Conservation (phyloP, 2,797 vertebrate genomes). For the Gobio occitaniae region DNA sequence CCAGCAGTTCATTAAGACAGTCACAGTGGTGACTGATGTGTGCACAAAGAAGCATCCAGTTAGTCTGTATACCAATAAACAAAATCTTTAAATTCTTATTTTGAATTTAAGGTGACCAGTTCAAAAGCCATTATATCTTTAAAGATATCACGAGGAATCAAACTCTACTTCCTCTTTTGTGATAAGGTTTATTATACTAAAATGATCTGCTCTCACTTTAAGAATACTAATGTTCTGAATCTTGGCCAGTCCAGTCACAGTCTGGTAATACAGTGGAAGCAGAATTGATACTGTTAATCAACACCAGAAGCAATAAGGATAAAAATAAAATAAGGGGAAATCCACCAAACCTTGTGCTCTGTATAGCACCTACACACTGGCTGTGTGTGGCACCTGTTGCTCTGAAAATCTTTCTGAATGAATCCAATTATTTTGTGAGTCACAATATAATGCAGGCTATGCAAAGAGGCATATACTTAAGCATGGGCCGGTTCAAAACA, state of each 20-base stretch:
- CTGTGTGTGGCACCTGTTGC: neutral
- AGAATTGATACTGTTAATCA: neutral
- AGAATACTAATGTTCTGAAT: neutral
- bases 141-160: neutral
- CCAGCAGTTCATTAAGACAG: neutral
- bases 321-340: neutral
- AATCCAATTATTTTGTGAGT: neutral
- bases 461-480: neutral
- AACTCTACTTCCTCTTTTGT: neutral
- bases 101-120: neutral
- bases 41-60: neutral
- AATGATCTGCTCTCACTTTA: neutral
- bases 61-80: neutral
- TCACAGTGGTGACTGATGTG: neutral
- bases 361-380: neutral
- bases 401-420: neutral
- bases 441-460: neutral
- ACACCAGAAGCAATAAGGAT: neutral
- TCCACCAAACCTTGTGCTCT: neutral
- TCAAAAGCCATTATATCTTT: neutral
- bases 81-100: neutral
- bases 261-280: neutral
- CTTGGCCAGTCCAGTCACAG: neutral
- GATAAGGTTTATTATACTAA: neutral
- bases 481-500: neutral